Conservation (phyloP, 2,888 invertebrate genomes). For the Pyrrhia umbra region DNA sequence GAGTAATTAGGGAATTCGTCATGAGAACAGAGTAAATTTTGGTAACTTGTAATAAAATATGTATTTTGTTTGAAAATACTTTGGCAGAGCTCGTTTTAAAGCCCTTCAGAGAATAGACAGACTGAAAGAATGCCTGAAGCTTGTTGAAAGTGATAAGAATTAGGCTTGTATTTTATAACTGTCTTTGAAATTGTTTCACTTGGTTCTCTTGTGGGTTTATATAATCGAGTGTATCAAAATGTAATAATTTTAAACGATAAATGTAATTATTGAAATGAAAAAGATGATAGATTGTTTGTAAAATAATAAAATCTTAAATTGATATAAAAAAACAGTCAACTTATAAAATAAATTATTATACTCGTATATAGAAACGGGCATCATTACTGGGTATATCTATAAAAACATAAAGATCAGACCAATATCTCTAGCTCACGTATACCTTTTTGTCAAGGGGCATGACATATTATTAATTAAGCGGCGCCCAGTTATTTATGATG, state of each 20-base stretch:
- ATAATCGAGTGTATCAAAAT: not conserved
- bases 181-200: slow-evolving; percentile 1
- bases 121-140: slow-evolving; percentile 4
- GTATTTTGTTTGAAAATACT: slow-evolving; percentile 52
- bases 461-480: slow-evolving; percentile 52
- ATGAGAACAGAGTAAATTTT: slow-evolving; percentile 38
- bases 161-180: not conserved
- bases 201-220: not conserved
- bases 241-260: not conserved
- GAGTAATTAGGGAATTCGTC: slow-evolving; percentile 56
- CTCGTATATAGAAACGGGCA: too few relatives aligned
- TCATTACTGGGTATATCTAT: too few relatives aligned
- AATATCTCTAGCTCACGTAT: slow-evolving; percentile 31
- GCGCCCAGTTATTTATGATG: too few relatives aligned
- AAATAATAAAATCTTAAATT: too few relatives aligned
- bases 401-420: slow-evolving; percentile 18
- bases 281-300: too few relatives aligned
- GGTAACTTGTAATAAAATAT: slow-evolving; percentile 50
- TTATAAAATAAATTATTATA: too few relatives aligned
- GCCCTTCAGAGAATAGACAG: slow-evolving; percentile 15
- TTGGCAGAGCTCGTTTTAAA: slow-evolving; percentile 28
- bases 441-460: slow-evolving; percentile 45
- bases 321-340: too few relatives aligned
- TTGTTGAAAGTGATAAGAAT: slow-evolving; percentile 9
- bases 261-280: not conserved